phyloP scores from a whole-genome alignment of 2,113 vertebrate species.

The Tragelaphus strepsiceros region DNA sequence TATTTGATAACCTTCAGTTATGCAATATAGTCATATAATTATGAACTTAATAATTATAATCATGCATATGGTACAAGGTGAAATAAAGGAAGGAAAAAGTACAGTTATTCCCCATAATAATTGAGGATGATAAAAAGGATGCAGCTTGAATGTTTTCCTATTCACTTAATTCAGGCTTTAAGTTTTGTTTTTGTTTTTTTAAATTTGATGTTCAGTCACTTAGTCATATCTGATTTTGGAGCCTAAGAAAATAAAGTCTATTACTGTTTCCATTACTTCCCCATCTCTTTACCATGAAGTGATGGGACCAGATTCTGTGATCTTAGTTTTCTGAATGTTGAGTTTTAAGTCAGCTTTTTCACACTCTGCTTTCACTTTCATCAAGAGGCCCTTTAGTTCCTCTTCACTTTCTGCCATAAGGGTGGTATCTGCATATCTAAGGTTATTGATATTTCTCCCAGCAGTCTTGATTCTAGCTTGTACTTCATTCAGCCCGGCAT shows the following conservation, averaged over 20 bases:
- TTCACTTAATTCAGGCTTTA: neutral
- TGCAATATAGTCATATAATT: neutral
- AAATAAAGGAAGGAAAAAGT: neutral
- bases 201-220: neutral
- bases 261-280: neutral
- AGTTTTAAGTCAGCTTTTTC: neutral
- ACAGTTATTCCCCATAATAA: neutral
- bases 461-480: neutral
- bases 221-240: neutral
- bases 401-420: neutral
- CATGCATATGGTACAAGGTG: neutral
- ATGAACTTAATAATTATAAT: neutral
- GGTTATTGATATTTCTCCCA: neutral
- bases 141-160: neutral
- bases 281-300: neutral
- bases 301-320: accelerated
- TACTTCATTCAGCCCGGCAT: neutral
- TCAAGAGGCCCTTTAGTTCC: neutral
- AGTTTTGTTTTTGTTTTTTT: neutral
- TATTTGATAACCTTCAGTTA: neutral
- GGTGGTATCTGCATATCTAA: neutral
- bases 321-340: neutral
- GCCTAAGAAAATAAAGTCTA: neutral
- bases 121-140: neutral
- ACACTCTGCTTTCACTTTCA: neutral